Evolutionary conservation across 2,888 invertebrate genomes (phyloP).

Genomic region (Antitype chi): DNA sequence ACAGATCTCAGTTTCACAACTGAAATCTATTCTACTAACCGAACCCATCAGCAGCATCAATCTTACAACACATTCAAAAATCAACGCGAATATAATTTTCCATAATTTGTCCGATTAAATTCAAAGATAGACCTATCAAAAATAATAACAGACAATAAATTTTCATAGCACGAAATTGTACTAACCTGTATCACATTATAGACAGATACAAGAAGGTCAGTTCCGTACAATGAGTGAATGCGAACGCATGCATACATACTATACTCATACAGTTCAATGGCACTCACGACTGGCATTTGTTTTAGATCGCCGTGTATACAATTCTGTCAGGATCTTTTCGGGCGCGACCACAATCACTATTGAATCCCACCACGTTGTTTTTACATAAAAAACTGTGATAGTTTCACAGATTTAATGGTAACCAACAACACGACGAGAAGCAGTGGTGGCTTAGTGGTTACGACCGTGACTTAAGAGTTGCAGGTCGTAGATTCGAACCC

Average conservation of each 20-base stretch:
- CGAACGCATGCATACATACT: background rate
- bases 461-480: too few species aligned
- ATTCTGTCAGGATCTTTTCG: background rate
- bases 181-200: background rate
- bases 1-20: background rate
- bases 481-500: too few species aligned
- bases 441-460: too few species aligned
- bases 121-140: slow-evolving; percentile 52
- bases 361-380: background rate
- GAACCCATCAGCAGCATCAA: background rate
- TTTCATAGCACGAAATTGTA: slow-evolving; percentile 42
- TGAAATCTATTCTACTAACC: slow-evolving; percentile 11
- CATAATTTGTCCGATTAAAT: slow-evolving; percentile 42
- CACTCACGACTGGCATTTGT: background rate
- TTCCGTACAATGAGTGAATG: background rate
- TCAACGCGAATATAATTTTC: slow-evolving; percentile 34
- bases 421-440: background rate
- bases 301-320: background rate
- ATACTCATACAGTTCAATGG: background rate
- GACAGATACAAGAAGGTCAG: background rate
- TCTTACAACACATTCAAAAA: slow-evolving; percentile 3
- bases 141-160: slow-evolving; percentile 54
- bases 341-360: background rate
- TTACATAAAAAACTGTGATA: background rate
- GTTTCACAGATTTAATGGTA: background rate